A percentile compares a stretch with the other conserved stretches of the same genome.
Evolutionary conservation across 2,888 invertebrate species (phyloP).

Genomic region (Temnothorax unifasciatus): DNA sequence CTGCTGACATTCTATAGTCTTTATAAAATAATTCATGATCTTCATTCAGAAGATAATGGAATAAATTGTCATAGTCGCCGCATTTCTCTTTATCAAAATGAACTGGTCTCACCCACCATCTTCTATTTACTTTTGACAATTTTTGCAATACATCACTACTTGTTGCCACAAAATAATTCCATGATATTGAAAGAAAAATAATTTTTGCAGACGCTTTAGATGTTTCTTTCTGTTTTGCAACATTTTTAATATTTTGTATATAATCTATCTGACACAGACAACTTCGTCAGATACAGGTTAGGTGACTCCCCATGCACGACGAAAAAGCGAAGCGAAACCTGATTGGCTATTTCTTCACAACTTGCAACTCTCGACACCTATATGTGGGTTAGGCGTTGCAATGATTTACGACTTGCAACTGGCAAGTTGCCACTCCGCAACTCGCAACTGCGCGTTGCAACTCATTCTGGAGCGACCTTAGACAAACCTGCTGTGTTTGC

Average conservation of each 20-base stretch:
- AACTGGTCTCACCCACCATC: conserved; percentile 6
- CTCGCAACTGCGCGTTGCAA: background rate
- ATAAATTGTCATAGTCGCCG: conserved; percentile 4
- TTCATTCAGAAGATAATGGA: background rate
- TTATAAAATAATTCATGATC: conserved; percentile 11
- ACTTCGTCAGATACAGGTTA: too few relatives aligned
- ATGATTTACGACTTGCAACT: background rate
- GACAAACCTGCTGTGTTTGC: too few relatives aligned
- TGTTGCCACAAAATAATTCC: background rate
- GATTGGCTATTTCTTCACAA: background rate
- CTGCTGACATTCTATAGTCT: conserved; percentile 3
- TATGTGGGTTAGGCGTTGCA: background rate
- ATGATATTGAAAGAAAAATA: background rate
- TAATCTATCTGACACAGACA: background rate
- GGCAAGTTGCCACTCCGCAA: background rate
- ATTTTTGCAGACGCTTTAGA: background rate
- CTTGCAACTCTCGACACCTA: background rate
- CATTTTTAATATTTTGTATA: background rate
- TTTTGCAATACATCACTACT: background rate
- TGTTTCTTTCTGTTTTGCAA: background rate
- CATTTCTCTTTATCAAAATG: conserved; percentile 4
- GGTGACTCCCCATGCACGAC: too few relatives aligned
- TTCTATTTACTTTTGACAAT: background rate
- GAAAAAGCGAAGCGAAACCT: too few relatives aligned
- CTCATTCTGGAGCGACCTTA: too few relatives aligned